These are phyloP conservation scores for Telenomus remus DNA, from an alignment of 1,140 invertebrate species.

Conservation along the genomic window DNA sequence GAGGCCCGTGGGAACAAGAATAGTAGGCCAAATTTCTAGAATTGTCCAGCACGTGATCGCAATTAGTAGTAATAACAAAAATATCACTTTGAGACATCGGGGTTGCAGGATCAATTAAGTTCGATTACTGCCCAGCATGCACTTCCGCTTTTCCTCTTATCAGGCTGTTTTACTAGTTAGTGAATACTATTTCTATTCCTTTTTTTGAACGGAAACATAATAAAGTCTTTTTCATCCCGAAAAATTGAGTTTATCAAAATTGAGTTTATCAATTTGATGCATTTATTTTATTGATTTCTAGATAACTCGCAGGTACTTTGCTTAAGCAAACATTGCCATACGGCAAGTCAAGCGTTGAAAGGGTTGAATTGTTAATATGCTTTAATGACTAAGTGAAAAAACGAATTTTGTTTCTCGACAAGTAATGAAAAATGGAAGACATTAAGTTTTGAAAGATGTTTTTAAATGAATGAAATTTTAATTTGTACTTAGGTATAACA, in stretches of 20 bases:
- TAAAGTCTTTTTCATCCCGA: neutral
- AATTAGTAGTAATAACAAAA: slow-evolving; percentile 56
- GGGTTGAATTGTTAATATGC: slow-evolving; percentile 1
- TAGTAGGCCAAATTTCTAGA: slow-evolving; percentile 47
- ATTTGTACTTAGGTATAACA: too few relatives aligned
- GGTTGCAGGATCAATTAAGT: slow-evolving; percentile 60
- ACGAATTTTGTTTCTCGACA: too few relatives aligned
- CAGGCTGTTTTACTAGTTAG: slow-evolving; percentile 15
- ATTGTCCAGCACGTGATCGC: slow-evolving; percentile 35
- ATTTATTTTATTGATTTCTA: slow-evolving; percentile 4
- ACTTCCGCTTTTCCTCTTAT: slow-evolving; percentile 55
- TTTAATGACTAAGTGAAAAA: neutral
- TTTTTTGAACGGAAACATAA: neutral
- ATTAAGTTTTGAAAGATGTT: too few relatives aligned
- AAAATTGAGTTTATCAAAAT: neutral
- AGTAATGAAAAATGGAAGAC: too few relatives aligned
- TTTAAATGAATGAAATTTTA: too few relatives aligned
- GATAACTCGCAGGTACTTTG: neutral
- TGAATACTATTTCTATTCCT: slow-evolving; percentile 15
- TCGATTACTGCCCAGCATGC: slow-evolving; percentile 57
- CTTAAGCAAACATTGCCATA: slow-evolving; percentile 11
- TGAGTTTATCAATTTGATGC: too few relatives aligned
- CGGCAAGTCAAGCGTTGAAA: neutral
- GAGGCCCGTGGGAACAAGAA: slow-evolving; percentile 28
- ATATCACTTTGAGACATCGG: slow-evolving; percentile 57